phyloP scores from a whole-genome alignment of 2,888 invertebrate species.

The Catocala sponsa region DNA sequence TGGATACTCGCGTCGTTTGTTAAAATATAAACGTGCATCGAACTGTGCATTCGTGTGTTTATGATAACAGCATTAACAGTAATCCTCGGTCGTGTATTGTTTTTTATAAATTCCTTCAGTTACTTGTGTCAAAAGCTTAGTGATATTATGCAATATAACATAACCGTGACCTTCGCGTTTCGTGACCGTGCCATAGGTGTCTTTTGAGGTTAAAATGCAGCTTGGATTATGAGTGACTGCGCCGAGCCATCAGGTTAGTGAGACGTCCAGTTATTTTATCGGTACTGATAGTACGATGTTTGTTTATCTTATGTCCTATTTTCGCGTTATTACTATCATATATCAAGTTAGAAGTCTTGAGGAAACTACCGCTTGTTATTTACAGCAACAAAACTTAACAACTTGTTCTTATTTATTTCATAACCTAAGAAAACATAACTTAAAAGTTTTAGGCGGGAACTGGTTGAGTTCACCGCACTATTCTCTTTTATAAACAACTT shows the following conservation, averaged over 20 bases:
- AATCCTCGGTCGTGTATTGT: slow-evolving; percentile 81
- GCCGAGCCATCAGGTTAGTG: slow-evolving; percentile 86
- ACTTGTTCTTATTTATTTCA: slow-evolving; percentile 22
- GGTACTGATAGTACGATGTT: slow-evolving; percentile 69
- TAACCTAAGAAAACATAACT: slow-evolving; percentile 29
- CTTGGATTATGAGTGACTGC: slow-evolving; percentile 85
- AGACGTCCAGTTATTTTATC: slow-evolving; percentile 77
- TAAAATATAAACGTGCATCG: slow-evolving; percentile 83
- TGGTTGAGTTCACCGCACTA: neutral
- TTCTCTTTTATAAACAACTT: neutral
- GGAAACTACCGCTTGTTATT: slow-evolving; percentile 30
- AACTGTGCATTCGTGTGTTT: slow-evolving; percentile 86
- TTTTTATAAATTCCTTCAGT: slow-evolving; percentile 72
- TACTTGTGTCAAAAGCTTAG: slow-evolving; percentile 74
- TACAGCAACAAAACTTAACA: slow-evolving; percentile 11
- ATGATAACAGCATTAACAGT: slow-evolving; percentile 85
- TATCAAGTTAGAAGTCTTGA: slow-evolving; percentile 36
- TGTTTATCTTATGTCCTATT: slow-evolving; percentile 77
- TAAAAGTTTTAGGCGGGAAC: slow-evolving; percentile 37
- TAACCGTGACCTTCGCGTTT: slow-evolving; percentile 85
- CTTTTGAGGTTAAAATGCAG: slow-evolving; percentile 87
- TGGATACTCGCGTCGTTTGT: slow-evolving; percentile 77
- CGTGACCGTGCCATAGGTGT: slow-evolving; percentile 82
- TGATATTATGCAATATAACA: slow-evolving; percentile 84
- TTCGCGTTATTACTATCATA: slow-evolving; percentile 55